A percentile compares a stretch with the other conserved stretches of the same genome.
phyloP scores from a whole-genome alignment of 2,113 vertebrate species.

The Alligator mississippiensis region DNA sequence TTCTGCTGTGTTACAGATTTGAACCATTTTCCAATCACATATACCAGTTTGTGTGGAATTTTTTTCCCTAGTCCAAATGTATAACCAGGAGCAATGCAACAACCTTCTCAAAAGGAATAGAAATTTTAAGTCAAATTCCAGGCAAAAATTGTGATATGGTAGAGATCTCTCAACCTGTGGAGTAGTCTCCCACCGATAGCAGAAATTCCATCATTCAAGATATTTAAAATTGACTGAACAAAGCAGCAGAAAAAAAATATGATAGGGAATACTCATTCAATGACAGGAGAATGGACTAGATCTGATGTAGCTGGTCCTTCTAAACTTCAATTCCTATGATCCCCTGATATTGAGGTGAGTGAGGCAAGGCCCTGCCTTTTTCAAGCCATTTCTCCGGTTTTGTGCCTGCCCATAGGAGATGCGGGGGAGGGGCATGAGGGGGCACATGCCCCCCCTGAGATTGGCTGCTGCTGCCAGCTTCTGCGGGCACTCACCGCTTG shows the following conservation, averaged over 20 bases:
- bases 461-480: too few relatives aligned
- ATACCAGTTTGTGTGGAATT: too few relatives aligned
- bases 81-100: background rate
- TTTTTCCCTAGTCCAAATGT: accelerated
- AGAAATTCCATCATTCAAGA: background rate
- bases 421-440: too few relatives aligned
- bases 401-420: background rate
- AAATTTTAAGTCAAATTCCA: background rate
- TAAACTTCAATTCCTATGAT: background rate
- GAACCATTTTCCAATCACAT: too few relatives aligned
- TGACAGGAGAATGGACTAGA: background rate
- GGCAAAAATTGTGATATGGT: background rate
- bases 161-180: background rate
- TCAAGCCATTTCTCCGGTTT: background rate
- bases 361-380: background rate
- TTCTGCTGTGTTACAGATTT: too few relatives aligned
- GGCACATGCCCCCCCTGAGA: too few relatives aligned
- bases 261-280: background rate
- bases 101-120: background rate
- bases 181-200: background rate
- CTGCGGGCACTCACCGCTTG: too few relatives aligned
- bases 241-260: background rate
- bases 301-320: background rate
- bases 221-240: background rate
- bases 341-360: background rate